Percentiles rank a stretch among this genome's conserved stretches.
Evolutionary conservation across 2,113 vertebrate genomes (phyloP).

Genomic region (Thymallus thymallus): DNA sequence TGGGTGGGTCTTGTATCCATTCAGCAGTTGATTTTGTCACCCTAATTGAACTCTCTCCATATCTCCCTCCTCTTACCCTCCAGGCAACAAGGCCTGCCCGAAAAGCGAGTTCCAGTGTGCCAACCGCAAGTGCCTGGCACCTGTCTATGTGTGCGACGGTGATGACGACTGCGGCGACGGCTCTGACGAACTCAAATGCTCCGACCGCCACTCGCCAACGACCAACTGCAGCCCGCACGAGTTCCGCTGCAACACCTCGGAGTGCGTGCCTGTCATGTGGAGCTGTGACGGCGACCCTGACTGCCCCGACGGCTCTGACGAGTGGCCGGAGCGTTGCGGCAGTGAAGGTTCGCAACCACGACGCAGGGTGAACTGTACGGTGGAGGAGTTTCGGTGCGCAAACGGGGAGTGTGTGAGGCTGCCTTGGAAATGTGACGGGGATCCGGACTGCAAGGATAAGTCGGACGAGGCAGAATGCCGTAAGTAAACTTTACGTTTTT

Average conservation of each 20-base stretch:
- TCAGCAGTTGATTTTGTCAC: background rate
- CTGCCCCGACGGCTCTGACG: constrained; percentile 88
- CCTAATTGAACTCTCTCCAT: background rate
- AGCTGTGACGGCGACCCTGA: constrained; percentile 92
- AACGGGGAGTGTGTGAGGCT: constrained; percentile 89
- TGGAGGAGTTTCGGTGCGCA: constrained; percentile 85
- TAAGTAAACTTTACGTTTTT: constrained; percentile 71
- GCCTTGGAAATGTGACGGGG: constrained; percentile 93
- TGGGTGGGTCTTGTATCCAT: background rate
- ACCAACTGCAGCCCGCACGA: constrained; percentile 87
- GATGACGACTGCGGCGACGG: constrained; percentile 89
- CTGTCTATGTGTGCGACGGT: constrained; percentile 86
- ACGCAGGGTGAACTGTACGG: constrained; percentile 75
- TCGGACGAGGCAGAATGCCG: constrained; percentile 92
- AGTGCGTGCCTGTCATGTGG: constrained; percentile 92
- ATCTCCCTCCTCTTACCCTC: background rate
- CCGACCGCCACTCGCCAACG: constrained; percentile 58
- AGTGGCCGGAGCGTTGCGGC: constrained; percentile 82
- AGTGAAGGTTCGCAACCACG: constrained; percentile 44
- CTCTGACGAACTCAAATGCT: constrained; percentile 89
- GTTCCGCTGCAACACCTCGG: constrained; percentile 87
- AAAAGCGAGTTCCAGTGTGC: constrained; percentile 89
- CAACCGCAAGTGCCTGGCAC: constrained; percentile 87
- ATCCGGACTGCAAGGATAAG: constrained; percentile 96
- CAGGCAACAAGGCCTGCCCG: constrained; percentile 79